Percentiles rank a stretch among this genome's conserved stretches.
Conservation (phyloP, 2,888 invertebrate genomes). For the Dryomyza anilis region DNA sequence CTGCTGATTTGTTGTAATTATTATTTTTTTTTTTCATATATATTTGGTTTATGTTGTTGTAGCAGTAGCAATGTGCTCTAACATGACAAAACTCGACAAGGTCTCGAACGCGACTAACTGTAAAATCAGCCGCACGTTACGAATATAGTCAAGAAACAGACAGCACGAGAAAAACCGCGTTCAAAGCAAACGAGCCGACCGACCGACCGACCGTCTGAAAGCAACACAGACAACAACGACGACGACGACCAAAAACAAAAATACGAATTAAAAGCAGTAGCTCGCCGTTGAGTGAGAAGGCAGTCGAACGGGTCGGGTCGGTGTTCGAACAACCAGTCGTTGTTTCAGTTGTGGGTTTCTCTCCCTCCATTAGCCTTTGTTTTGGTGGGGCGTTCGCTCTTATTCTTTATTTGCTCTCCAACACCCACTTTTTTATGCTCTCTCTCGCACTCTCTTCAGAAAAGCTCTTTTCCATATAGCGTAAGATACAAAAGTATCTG, state of each 20-base stretch:
- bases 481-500: too few species aligned
- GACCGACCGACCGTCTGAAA: neutral
- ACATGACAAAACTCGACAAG: conserved; percentile 62
- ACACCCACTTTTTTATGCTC: conserved; percentile 8
- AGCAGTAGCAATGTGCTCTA: conserved; percentile 43
- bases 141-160: conserved; percentile 57
- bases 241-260: conserved; percentile 3
- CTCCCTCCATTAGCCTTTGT: conserved; percentile 12
- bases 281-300: too few species aligned
- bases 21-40: conserved; percentile 8
- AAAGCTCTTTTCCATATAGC: too few species aligned
- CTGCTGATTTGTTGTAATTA: conserved; percentile 24
- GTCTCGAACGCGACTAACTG: conserved; percentile 63
- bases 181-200: too few species aligned
- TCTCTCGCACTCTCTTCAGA: neutral
- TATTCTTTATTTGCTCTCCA: conserved; percentile 24
- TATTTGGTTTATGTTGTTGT: conserved; percentile 29
- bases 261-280: conserved; percentile 20
- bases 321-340: neutral
- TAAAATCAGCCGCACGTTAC: conserved; percentile 59
- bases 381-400: conserved; percentile 20
- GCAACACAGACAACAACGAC: conserved; percentile 26
- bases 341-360: neutral
- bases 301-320: too few species aligned
- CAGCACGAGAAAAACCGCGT: conserved; percentile 30